Evolutionary conservation across 2,113 vertebrate genomes (phyloP), one percentile per base, ranked within the genome.

Genomic region (Spilogale gracilis): DNA sequence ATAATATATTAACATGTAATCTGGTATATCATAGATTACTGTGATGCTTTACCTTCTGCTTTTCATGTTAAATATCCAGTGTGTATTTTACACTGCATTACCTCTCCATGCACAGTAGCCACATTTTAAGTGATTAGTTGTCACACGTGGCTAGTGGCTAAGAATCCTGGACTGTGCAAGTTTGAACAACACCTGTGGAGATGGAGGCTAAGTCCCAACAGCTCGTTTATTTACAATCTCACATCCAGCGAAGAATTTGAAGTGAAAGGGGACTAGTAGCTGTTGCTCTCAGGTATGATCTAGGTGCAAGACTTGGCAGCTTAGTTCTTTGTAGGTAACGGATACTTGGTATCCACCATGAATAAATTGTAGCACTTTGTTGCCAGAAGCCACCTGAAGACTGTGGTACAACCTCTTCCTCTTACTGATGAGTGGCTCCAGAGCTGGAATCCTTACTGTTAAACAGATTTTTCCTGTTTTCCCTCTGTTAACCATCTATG

Each of bases 1-100:
- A 85, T 92, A 81, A 61, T 92, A 89, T 85, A 80, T 96, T 87
- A 94, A 78, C 17, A 21, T 78, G 20, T 84, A 71, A 50, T 63
- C 17, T 27, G 45, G 1, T n/a, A 18, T 91, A 71, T 58, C 84
- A 76, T 61, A 79, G 86, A 23, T 73, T 63, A 85, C 6, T 81
- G 54, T 27, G 11, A 7, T 92, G n/a, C 48, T 94, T 89, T 80
- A 21, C 67, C 50, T 88, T 92, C 0, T 82, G 17, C 30, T 80
- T 96, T 82, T 91, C 9, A 21, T 71, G n/a, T 43, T 63, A 76
- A 81, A 21, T 92, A 63, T 10, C 25, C n/a, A 17, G 1, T 83
- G 2, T 67, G 3, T 73, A 56, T 89, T 93, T 89, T 74, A 73
- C 13, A 56, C n/a, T 73, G 27, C 0, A 65, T 80, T 11, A 54